Evolutionary conservation across 2,888 invertebrate genomes (phyloP).

Genomic region (Eurytoma californica): DNA sequence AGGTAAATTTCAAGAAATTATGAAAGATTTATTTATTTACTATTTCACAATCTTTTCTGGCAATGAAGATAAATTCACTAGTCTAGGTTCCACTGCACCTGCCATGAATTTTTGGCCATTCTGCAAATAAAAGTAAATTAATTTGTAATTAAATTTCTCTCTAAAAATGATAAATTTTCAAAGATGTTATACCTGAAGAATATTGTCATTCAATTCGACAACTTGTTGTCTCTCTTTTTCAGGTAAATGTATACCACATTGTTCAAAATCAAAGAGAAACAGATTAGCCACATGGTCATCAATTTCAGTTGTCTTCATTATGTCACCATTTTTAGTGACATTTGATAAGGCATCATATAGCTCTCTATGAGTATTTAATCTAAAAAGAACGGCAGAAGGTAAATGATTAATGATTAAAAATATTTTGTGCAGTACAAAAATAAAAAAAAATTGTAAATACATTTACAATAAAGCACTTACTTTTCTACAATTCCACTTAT

Average conservation of each 20-base stretch:
- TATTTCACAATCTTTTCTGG: conserved; percentile 84
- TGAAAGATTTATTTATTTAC: conserved; percentile 76
- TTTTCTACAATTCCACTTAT: conserved; percentile 96
- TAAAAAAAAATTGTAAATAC: neutral
- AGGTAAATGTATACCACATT: conserved; percentile 95
- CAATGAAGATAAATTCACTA: conserved; percentile 81
- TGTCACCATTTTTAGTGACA: conserved; percentile 85
- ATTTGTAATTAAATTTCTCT: conserved; percentile 20
- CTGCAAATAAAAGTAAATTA: conserved; percentile 50
- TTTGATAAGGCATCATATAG: conserved; percentile 86
- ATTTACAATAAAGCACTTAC: conserved; percentile 74
- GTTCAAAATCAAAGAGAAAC: conserved; percentile 97
- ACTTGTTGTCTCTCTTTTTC: conserved; percentile 84
- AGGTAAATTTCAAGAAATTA: conserved; percentile 8
- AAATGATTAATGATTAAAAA: conserved; percentile 28
- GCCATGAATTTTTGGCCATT: conserved; percentile 90
- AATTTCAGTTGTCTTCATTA: conserved; percentile 80
- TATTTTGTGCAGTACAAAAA: conserved; percentile 1
- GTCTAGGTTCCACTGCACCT: conserved; percentile 83
- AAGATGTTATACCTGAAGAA: conserved; percentile 78
- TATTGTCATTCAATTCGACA: conserved; percentile 90
- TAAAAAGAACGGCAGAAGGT: conserved; percentile 70
- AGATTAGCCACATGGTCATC: conserved; percentile 92
- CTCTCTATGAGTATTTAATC: conserved; percentile 92
- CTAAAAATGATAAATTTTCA: conserved; percentile 5